These are phyloP conservation scores for Cheilosia impressa DNA, from an alignment of 2,888 invertebrate species.

Conservation along the genomic window DNA sequence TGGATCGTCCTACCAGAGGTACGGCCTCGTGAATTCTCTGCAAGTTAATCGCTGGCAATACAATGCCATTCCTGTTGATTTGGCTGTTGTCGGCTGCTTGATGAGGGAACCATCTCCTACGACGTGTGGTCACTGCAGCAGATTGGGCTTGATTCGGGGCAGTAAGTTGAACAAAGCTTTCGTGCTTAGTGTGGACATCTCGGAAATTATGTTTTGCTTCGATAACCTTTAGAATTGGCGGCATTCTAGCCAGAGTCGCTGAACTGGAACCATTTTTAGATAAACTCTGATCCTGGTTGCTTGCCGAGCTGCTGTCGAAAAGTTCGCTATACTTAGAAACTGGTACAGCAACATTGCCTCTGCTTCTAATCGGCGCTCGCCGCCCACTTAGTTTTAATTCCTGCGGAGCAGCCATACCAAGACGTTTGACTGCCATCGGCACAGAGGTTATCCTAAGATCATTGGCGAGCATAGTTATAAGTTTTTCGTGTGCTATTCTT, in stretches of 20 bases:
- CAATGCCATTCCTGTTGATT: constrained; percentile 80
- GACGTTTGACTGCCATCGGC: constrained; percentile 77
- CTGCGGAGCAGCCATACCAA: constrained; percentile 66
- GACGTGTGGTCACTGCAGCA: constrained; percentile 78
- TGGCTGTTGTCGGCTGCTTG: constrained; percentile 40
- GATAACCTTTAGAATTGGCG: constrained; percentile 82
- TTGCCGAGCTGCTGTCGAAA: constrained; percentile 43
- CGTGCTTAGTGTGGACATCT: constrained; percentile 78
- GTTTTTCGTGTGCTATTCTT: constrained; percentile 65
- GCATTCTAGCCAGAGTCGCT: constrained; percentile 79
- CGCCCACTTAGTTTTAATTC: constrained; percentile 52
- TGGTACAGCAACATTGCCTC: constrained; percentile 39
- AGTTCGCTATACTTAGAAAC: constrained; percentile 42
- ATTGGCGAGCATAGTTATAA: constrained; percentile 76
- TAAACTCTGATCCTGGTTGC: constrained; percentile 42
- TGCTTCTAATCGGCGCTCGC: constrained; percentile 33
- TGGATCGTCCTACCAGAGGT: constrained; percentile 79
- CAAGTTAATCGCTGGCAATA: constrained; percentile 80
- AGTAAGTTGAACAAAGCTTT: constrained; percentile 82
- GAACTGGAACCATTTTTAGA: constrained; percentile 76
- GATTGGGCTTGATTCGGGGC: constrained; percentile 79
- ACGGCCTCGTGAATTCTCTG: constrained; percentile 72
- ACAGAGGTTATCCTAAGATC: constrained; percentile 79
- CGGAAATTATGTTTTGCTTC: constrained; percentile 80
- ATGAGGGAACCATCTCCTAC: constrained; percentile 64